A percentile compares a stretch with the other conserved stretches of the same genome.
phyloP scores from a whole-genome alignment of 1,140 invertebrate species.

The Trigoniulus corallinus region DNA sequence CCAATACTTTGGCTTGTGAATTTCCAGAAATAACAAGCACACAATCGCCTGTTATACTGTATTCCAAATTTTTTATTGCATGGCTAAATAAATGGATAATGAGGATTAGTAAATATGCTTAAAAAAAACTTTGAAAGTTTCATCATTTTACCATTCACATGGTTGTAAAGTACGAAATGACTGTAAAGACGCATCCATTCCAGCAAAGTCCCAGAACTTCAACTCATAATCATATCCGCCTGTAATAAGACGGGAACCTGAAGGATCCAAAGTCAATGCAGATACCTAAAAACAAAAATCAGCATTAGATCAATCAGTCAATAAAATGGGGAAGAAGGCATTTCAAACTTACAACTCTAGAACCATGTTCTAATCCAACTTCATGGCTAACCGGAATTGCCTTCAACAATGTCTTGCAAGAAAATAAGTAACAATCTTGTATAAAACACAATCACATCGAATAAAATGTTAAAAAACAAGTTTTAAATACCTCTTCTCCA shows the following conservation, averaged over 20 bases:
- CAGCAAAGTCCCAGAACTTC: slow-evolving; percentile 94
- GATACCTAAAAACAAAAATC: slow-evolving; percentile 28
- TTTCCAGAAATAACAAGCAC: slow-evolving; percentile 88
- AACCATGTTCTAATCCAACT: slow-evolving; percentile 66
- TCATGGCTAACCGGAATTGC: slow-evolving; percentile 61
- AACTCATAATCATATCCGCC: slow-evolving; percentile 87
- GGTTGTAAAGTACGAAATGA: slow-evolving; percentile 84
- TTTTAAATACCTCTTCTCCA: slow-evolving; percentile 9
- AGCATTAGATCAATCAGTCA: not conserved
- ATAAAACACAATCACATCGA: not conserved
- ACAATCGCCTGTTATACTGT: slow-evolving; percentile 82
- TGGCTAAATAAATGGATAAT: slow-evolving; percentile 42
- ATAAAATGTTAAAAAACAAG: slow-evolving; percentile 19
- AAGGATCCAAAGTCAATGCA: slow-evolving; percentile 74
- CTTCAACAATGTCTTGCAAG: no score
- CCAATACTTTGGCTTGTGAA: slow-evolving; percentile 71
- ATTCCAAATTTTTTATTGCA: slow-evolving; percentile 76
- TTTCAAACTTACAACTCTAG: slow-evolving; percentile 44
- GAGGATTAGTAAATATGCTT: no score
- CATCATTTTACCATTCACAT: slow-evolving; percentile 57
- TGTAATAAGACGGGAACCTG: slow-evolving; percentile 78
- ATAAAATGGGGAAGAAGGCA: slow-evolving; percentile 6
- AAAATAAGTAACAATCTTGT: slow-evolving; percentile 4
- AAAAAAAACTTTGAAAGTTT: no score
- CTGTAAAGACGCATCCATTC: slow-evolving; percentile 80